Evolutionary conservation across 2,113 vertebrate species (phyloP).

Genomic region (Pleuronectes platessa): DNA sequence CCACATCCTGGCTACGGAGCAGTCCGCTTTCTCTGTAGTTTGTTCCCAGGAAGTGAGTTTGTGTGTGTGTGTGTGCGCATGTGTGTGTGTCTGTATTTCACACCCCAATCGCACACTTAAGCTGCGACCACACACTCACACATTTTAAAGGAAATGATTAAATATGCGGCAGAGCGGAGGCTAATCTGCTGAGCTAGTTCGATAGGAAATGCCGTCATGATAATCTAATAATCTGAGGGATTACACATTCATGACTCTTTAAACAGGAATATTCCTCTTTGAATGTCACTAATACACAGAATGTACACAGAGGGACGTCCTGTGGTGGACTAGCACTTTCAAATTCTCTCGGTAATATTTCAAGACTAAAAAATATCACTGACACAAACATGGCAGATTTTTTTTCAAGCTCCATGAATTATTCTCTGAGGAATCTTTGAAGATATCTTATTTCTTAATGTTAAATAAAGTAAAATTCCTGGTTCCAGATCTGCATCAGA

Average conservation of each 20-base stretch:
- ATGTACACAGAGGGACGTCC: constrained; percentile 9
- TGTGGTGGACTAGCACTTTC: too few species aligned
- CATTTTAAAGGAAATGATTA: constrained; percentile 61
- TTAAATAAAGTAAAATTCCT: too few species aligned
- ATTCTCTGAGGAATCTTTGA: too few species aligned
- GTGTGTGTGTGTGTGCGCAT: constrained; percentile 12
- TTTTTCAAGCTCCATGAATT: too few species aligned
- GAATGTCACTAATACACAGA: neutral
- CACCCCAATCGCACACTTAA: constrained; percentile 17
- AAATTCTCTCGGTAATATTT: too few species aligned
- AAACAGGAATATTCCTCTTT: neutral
- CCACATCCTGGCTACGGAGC: constrained; percentile 73
- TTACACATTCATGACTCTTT: neutral
- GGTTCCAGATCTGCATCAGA: neutral
- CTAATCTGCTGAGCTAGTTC: constrained; percentile 48
- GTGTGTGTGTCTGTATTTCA: constrained; percentile 23
- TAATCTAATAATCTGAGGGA: constrained; percentile 58
- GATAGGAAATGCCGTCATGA: constrained; percentile 33
- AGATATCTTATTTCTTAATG: too few species aligned
- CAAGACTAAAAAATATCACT: too few species aligned
- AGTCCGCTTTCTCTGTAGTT: constrained; percentile 63
- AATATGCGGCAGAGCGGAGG: constrained; percentile 36
- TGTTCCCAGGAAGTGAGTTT: constrained; percentile 16
- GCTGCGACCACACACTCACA: constrained; percentile 54
- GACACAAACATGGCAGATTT: too few species aligned